A percentile compares a stretch with the other conserved stretches of the same genome.
These are phyloP conservation scores for Protobothrops flavoviridis DNA, from an alignment of 2,113 vertebrate species.

Conservation along the genomic window DNA sequence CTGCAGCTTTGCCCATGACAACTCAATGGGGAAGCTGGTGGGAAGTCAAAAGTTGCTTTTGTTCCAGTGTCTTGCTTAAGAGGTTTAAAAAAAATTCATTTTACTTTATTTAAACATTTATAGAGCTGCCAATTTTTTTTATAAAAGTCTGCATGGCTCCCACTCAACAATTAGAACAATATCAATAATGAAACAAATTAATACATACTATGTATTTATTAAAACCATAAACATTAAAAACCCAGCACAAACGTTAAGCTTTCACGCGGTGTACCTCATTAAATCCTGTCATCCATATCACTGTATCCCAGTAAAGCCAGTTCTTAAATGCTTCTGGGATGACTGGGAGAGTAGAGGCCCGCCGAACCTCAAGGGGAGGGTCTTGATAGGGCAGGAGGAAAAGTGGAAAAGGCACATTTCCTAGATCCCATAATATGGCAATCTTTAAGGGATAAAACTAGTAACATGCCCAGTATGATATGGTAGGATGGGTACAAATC, in stretches of 20 bases:
- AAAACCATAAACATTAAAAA: neutral
- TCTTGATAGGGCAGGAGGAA: neutral
- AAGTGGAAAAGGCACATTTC: neutral
- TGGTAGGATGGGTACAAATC: neutral
- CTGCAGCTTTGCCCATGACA: neutral
- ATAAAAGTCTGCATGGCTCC: neutral
- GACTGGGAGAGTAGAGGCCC: neutral
- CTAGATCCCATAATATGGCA: neutral
- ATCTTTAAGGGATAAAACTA: neutral
- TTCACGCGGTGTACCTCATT: neutral
- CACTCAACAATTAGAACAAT: neutral
- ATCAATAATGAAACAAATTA: neutral
- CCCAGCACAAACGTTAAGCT: neutral
- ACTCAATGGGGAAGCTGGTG: neutral
- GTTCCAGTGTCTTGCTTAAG: neutral
- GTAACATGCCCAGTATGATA: neutral
- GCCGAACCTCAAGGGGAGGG: neutral
- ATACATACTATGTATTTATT: neutral
- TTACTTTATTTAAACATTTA: neutral
- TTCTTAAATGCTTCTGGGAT: neutral
- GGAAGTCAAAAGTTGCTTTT: neutral
- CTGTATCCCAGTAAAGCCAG: neutral
- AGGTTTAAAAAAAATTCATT: neutral
- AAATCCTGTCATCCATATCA: neutral
- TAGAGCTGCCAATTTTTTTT: neutral